Evolutionary conservation across 1,140 invertebrate species (phyloP).

Genomic region (Notospermus geniculatus): DNA sequence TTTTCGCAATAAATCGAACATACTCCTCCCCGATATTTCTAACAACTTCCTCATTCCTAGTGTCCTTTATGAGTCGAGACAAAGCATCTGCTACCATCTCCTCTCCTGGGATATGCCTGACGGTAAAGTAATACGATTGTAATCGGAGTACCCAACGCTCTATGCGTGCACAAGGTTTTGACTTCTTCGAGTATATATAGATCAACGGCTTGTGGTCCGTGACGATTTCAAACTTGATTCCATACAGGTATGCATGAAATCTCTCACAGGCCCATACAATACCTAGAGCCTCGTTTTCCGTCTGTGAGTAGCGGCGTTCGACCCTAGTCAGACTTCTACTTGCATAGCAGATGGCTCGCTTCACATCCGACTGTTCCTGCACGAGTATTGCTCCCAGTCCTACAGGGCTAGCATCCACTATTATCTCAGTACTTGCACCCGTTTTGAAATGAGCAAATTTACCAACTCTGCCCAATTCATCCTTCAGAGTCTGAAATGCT

Average conservation of each 20-base stretch:
- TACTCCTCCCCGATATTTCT: slow-evolving; percentile 9
- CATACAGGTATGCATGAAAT: slow-evolving; percentile 55
- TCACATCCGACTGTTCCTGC: slow-evolving; percentile 19
- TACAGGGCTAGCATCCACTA: too few species aligned
- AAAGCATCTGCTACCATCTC: slow-evolving; percentile 15
- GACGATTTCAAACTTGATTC: slow-evolving; percentile 43
- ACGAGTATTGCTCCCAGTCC: too few species aligned
- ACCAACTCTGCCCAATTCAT: slow-evolving; percentile 9
- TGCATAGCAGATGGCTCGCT: slow-evolving; percentile 29
- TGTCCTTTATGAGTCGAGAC: background rate
- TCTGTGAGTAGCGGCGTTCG: slow-evolving; percentile 47
- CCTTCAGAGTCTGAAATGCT: slow-evolving; percentile 18
- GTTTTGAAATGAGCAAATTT: slow-evolving; percentile 12
- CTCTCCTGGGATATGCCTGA: background rate
- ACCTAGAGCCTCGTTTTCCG: slow-evolving; percentile 54
- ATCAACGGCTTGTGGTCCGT: slow-evolving; percentile 51
- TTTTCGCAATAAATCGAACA: slow-evolving; percentile 6
- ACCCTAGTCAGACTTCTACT: slow-evolving; percentile 20
- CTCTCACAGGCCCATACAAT: slow-evolving; percentile 53
- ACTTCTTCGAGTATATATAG: slow-evolving; percentile 21
- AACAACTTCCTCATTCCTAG: background rate
- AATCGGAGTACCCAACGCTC: slow-evolving; percentile 32
- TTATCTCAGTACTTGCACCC: slow-evolving; percentile 27
- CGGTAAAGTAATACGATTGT: slow-evolving; percentile 24
- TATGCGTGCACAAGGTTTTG: slow-evolving; percentile 28